Percentiles rank a stretch among this genome's conserved stretches.
phyloP scores from a whole-genome alignment of 92 coral and sea anemone genomes.

The Zoanthus sociatus region DNA sequence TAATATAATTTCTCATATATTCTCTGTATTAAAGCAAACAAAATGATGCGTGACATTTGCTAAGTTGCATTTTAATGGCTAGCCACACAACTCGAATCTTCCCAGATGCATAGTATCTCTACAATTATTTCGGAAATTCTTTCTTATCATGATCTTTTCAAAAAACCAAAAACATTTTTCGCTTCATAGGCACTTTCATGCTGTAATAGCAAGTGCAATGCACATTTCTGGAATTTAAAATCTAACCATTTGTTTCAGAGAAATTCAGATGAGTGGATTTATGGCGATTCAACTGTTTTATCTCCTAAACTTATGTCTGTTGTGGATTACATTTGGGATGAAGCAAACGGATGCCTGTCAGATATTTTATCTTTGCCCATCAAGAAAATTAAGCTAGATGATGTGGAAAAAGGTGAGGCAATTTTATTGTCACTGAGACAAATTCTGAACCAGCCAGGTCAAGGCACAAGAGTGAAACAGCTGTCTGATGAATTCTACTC shows the following conservation, averaged over 20 bases:
- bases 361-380: conserved; percentile 75
- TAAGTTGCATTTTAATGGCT: no score
- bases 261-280: conserved; percentile 50
- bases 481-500: conserved; percentile 86
- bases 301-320: conserved; percentile 74
- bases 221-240: neutral
- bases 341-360: conserved; percentile 83
- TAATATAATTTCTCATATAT: no score
- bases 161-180: no score
- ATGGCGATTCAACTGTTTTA: conserved; percentile 65
- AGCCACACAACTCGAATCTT: no score
- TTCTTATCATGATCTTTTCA: no score
- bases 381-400: conserved; percentile 78
- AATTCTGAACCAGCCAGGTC: conserved; percentile 46
- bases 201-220: no score
- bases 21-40: no score
- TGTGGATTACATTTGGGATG: conserved; percentile 89
- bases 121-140: no score
- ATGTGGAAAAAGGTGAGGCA: conserved; percentile 93
- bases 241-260: conserved; percentile 38
- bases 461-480: conserved; percentile 34
- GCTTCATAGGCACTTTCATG: no score
- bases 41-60: no score
- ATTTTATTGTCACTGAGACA: conserved; percentile 72
- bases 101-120: no score